Evolutionary conservation across 2,888 invertebrate species (phyloP), one percentile per base, ranked within the genome.

Genomic region (Labia minor): DNA sequence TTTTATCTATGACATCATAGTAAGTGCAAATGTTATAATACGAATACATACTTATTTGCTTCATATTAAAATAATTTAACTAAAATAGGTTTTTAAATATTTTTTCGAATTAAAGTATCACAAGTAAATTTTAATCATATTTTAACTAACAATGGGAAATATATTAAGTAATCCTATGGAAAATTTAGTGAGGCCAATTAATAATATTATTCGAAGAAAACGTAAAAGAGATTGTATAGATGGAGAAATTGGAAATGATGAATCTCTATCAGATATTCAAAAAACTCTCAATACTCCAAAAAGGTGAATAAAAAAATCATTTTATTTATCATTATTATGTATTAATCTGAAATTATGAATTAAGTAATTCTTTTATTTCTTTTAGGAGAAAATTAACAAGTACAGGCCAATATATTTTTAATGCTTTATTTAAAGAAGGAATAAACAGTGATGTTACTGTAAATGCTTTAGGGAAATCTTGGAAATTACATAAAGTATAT

Each of bases 401-500:
- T 65, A 90, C 90, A 4, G 84, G 88, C 1, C 84, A 88, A 73
- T 90, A 90, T 74, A 90, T 91, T 72, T 90, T 89, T 74, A 85
- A 89, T 74, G 86, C 87, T 0, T 76, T 90, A 61, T 90, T 88
- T 75, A 81, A 86, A 73, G 86, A 90, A 75, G 87, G 89, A 68
- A 84, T 86, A 75, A 86, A 86, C 72, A 88, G 88, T 64, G 90
- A 91, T 76, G 81, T 91, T 62, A 85, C 84, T 21, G 86, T 91
- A 4, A 78, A 82, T 73, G 89, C 89, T 64, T 76, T 89, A 66
- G 86, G 85, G 20, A 83, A 83, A 75, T 83, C 86, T 69, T 90
- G 90, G 86, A 82, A 83, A 72, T 78, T 91, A 61, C 91, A 91
- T 76, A 88, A 87, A 78, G 83, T 90, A 49, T 91, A 91, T 75